phyloP scores from a whole-genome alignment of 2,888 invertebrate species.

The Epistrophe eligans region DNA sequence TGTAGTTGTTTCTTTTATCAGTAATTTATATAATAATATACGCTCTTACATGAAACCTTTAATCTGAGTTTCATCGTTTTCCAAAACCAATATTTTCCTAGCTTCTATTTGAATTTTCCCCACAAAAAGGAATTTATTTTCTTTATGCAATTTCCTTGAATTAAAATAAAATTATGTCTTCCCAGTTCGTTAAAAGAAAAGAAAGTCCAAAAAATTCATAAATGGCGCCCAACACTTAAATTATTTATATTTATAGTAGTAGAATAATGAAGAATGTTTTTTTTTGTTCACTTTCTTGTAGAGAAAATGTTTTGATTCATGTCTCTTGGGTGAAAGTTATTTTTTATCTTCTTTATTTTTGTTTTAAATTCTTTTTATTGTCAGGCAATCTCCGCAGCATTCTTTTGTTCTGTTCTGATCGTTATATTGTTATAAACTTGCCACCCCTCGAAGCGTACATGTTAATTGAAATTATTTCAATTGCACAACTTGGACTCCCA shows the following conservation, averaged over 20 bases:
- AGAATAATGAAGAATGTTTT: not conserved
- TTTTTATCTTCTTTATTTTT: conserved; percentile 2
- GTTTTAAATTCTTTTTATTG: conserved; percentile 1
- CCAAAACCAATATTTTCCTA: no score
- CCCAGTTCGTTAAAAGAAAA: not conserved
- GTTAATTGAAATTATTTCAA: conserved; percentile 59
- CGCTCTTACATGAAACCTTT: no score
- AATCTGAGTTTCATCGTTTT: no score
- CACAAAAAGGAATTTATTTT: no score
- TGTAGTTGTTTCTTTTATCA: no score
- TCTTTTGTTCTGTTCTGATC: conserved; percentile 31
- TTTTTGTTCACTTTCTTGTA: not conserved
- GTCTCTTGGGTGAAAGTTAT: conserved; percentile 2
- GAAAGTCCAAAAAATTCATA: not conserved
- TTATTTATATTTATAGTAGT: not conserved
- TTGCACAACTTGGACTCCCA: conserved; percentile 19
- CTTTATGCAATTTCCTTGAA: not conserved
- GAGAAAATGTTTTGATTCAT: not conserved
- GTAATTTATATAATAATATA: no score
- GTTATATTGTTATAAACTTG: not conserved
- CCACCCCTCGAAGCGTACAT: not conserved
- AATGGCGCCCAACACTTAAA: conserved; percentile 1
- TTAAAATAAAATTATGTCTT: not conserved
- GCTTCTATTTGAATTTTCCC: no score
- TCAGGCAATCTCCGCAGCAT: conserved; percentile 3